Conservation (phyloP, 2,797 vertebrate genomes). For the Acanthiza pusilla region DNA sequence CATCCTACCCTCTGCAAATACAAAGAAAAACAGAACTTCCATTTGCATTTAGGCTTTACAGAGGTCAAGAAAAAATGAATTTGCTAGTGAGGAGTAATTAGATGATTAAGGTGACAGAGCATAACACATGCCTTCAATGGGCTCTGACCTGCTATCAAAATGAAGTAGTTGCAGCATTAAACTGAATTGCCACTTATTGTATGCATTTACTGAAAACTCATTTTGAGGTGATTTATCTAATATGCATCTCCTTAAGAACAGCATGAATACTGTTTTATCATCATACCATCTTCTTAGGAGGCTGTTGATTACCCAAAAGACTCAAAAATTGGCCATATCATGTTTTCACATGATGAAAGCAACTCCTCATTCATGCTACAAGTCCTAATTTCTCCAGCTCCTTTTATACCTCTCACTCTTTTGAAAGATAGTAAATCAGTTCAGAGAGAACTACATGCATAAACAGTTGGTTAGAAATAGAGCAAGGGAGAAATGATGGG, state of each 20-base stretch:
- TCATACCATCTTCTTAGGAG: neutral
- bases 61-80: neutral
- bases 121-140: neutral
- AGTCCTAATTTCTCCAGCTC: neutral
- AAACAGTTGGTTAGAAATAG: neutral
- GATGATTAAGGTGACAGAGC: neutral
- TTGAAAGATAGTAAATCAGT: neutral
- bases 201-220: neutral
- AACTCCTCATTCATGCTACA: neutral
- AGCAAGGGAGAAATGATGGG: neutral
- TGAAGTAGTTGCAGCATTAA: neutral
- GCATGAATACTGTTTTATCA: neutral
- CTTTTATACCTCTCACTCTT: neutral
- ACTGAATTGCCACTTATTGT: neutral
- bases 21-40: neutral
- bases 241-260: neutral
- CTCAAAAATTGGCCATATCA: neutral
- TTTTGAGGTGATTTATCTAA: neutral
- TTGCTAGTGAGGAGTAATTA: neutral
- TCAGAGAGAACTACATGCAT: neutral
- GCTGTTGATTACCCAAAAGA: neutral
- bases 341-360: neutral
- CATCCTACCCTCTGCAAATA: neutral
- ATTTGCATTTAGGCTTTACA: neutral
- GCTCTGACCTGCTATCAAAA: neutral